Conservation (phyloP, 2,888 invertebrate genomes). For the Hyppa rectilinea region DNA sequence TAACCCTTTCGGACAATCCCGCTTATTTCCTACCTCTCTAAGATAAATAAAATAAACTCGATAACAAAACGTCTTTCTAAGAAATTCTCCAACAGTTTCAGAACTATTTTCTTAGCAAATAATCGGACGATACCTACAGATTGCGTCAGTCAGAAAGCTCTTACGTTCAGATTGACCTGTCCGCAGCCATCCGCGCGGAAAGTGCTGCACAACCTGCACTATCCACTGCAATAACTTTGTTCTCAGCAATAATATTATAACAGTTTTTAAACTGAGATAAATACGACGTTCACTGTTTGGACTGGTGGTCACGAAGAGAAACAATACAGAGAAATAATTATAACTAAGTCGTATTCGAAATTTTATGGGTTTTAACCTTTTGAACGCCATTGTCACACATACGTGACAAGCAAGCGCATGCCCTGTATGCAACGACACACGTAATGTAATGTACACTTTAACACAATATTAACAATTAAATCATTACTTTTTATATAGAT, state of each 20-base stretch:
- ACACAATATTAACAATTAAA: too few relatives aligned
- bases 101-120: constrained; percentile 18
- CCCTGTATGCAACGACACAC: too few relatives aligned
- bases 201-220: constrained; percentile 39
- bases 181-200: constrained; percentile 8
- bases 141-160: constrained; percentile 45
- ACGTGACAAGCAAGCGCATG: too few relatives aligned
- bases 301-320: not conserved
- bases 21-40: not conserved
- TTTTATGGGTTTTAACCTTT: too few relatives aligned
- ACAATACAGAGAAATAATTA: not conserved
- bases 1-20: too few relatives aligned
- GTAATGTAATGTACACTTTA: too few relatives aligned
- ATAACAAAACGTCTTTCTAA: not conserved
- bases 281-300: constrained; percentile 5
- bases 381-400: too few relatives aligned
- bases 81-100: not conserved
- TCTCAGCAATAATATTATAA: constrained; percentile 8
- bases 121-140: constrained; percentile 9
- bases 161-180: constrained; percentile 44
- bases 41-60: constrained; percentile 1
- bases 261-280: constrained; percentile 5
- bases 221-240: constrained; percentile 8
- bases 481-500: too few relatives aligned
- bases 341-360: too few relatives aligned